Base-by-base conservation (phyloP, 2,797 vertebrate genomes). In the Sylvilagus floridanus region DNA sequence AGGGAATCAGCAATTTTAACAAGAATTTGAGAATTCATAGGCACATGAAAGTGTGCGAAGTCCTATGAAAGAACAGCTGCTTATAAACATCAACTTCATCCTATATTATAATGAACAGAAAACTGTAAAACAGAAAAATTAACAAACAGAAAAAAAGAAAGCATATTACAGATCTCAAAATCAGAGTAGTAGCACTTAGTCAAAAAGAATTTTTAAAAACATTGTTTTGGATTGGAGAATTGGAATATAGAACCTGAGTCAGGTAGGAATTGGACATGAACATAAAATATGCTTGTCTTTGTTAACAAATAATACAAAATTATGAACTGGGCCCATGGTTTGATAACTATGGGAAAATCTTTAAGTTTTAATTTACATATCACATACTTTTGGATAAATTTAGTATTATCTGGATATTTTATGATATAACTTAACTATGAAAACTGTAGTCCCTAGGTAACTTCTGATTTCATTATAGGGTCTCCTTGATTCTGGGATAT, bases 281-380 rank as follows among this genome's bases (percentile, higher is more conserved):
- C 60, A 90, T 26, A 75, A 37, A 37, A 84, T 69, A 63, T 69
- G 57, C 89, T 90, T 71, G 4, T 84, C 77, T 81, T 68, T 69
- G 19, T 21, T 79, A 68, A 79, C 86, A 91, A 94, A 47, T 95
- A 16, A n/a, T 77, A 52, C 28, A 92, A 47, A 5, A 72, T 77
- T 22, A n/a, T 52, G 54, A 73, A 32, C 2, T 81, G 24, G 1
- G 7, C 73, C n/a, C 78, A 50, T 57, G 28, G 16, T 50, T 68
- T 93, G 30, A 50, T 72, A 84, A 1, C 2, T 82, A 14, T 60
- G 11, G n/a, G 3, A 9, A 89, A 83, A 62, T 14, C 42, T 76
- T 60, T 54, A 47, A 75, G n/a, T 66, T 93, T 1, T 28, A 95
- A 30, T 54, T 21, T 83, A 73, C 37, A 42, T 66, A 76, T 63